Conservation (phyloP, 2,797 vertebrate genomes). For the Neosilurus mollespiculum region DNA sequence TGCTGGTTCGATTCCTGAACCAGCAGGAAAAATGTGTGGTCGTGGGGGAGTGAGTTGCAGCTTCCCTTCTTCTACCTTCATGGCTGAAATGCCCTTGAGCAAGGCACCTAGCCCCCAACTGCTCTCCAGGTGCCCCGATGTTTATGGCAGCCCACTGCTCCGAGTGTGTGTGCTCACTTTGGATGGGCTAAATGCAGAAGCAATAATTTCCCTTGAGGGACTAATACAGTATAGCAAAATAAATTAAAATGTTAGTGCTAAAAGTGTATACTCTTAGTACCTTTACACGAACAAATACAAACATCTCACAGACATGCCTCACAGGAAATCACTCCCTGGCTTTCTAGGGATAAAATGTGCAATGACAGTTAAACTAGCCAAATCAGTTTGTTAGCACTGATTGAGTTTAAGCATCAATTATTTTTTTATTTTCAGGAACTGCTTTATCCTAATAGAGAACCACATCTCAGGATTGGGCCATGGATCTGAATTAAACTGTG, state of each 20-base stretch:
- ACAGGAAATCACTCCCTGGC: background rate
- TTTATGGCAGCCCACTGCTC: too few relatives aligned
- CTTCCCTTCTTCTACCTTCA: too few relatives aligned
- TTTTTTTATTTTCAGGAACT: background rate
- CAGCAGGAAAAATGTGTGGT: too few relatives aligned
- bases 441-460: background rate
- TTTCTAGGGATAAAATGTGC: background rate
- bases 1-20: too few relatives aligned
- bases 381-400: background rate
- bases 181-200: too few relatives aligned
- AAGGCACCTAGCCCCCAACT: too few relatives aligned
- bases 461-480: background rate
- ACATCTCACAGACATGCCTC: conserved; percentile 24
- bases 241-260: background rate
- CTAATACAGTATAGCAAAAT: too few relatives aligned
- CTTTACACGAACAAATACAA: conserved; percentile 19
- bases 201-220: too few relatives aligned
- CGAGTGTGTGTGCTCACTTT: too few relatives aligned
- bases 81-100: too few relatives aligned
- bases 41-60: too few relatives aligned
- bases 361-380: background rate
- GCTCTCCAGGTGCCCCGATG: too few relatives aligned
- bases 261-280: conserved; percentile 15
- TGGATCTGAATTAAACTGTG: background rate
- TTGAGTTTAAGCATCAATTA: background rate